Percentiles rank a stretch among this genome's conserved stretches.
Evolutionary conservation across 1,140 invertebrate genomes (phyloP).

Genomic region (Phthorimaea operculella): DNA sequence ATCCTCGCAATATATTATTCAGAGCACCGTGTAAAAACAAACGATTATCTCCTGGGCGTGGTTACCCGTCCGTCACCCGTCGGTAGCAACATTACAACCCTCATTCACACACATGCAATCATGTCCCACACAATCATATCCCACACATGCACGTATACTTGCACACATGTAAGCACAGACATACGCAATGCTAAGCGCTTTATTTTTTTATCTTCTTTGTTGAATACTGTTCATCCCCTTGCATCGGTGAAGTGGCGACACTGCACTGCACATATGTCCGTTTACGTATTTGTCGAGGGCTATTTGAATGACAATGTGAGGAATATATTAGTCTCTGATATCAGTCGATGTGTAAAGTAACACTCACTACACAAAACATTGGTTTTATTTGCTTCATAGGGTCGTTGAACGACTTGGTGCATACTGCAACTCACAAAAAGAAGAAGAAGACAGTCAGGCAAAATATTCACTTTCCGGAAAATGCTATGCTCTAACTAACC

Average conservation of each 20-base stretch:
- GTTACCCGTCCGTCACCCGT: conserved; percentile 29
- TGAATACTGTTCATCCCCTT: conserved; percentile 28
- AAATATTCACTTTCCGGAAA: no score
- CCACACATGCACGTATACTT: neutral
- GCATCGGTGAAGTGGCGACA: conserved; percentile 33
- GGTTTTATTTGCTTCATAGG: no score
- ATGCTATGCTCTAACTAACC: no score
- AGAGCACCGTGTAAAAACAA: conserved; percentile 22
- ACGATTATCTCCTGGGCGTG: conserved; percentile 47
- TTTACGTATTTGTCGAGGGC: conserved; percentile 23
- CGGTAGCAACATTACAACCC: conserved; percentile 33
- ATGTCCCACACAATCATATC: conserved; percentile 11
- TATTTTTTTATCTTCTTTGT: conserved; percentile 59
- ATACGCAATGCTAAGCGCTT: conserved; percentile 60
- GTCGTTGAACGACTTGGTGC: no score
- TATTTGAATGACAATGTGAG: conserved; percentile 44
- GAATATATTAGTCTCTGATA: conserved; percentile 32
- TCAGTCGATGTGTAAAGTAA: conserved; percentile 8
- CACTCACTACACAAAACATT: neutral
- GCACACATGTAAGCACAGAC: conserved; percentile 24
- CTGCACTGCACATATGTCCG: conserved; percentile 28
- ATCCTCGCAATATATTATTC: neutral
- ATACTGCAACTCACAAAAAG: no score
- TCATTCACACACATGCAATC: conserved; percentile 22
- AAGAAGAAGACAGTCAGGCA: no score